Evolutionary conservation across 1,140 invertebrate species (phyloP).

Genomic region (Platyura marginata): DNA sequence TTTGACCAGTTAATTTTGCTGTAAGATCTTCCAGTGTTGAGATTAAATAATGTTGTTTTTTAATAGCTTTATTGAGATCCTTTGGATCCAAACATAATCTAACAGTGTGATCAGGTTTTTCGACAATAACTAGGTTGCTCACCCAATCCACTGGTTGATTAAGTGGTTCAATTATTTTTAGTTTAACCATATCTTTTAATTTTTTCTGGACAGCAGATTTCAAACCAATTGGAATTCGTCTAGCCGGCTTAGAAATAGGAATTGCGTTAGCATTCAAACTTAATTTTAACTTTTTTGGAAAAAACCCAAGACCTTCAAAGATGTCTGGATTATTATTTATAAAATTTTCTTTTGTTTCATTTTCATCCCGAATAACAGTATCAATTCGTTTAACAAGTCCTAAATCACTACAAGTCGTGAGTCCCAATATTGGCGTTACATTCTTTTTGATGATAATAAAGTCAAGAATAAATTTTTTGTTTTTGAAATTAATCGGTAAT

Average conservation of each 20-base stretch:
- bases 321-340: not conserved
- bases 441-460: constrained; percentile 4
- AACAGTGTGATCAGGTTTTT: constrained; percentile 17
- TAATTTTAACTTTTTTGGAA: constrained; percentile 1
- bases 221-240: constrained; percentile 9
- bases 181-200: constrained; percentile 9
- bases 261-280: constrained; percentile 1
- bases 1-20: constrained; percentile 8
- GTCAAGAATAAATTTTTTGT: not conserved
- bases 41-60: not conserved
- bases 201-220: constrained; percentile 8
- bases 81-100: constrained; percentile 24
- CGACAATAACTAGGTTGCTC: constrained; percentile 19
- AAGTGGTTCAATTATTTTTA: constrained; percentile 13
- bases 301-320: constrained; percentile 5
- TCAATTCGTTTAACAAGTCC: constrained; percentile 4
- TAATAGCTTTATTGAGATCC: constrained; percentile 12
- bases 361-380: not conserved
- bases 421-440: constrained; percentile 5
- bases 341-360: constrained; percentile 2
- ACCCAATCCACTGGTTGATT: constrained; percentile 19
- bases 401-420: constrained; percentile 4
- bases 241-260: constrained; percentile 7
- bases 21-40: constrained; percentile 1
- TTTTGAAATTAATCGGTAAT: not conserved